These are phyloP conservation scores for Schizaphis graminum DNA, from an alignment of 2,888 invertebrate species.

Conservation along the genomic window DNA sequence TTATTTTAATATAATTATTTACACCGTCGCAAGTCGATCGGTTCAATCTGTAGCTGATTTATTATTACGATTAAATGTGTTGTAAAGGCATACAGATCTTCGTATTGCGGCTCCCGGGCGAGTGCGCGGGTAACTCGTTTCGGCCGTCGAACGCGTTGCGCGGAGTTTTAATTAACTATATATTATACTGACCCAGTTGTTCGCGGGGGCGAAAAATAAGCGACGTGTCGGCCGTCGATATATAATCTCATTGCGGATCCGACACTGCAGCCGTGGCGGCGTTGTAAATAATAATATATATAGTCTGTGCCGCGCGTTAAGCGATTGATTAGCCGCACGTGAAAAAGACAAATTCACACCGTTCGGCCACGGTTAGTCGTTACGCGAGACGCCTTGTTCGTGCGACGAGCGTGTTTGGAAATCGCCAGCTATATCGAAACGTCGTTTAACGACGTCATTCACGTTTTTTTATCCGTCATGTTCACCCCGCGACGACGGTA, in stretches of 20 bases:
- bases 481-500: not conserved
- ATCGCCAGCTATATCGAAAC: not conserved
- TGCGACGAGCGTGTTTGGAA: not conserved
- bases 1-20: not conserved
- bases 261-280: not conserved
- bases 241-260: not conserved
- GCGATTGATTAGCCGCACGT: not conserved
- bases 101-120: not conserved
- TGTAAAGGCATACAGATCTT: not conserved
- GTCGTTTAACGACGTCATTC: not conserved
- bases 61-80: not conserved
- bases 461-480: not conserved
- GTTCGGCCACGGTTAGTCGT: not conserved
- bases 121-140: not conserved
- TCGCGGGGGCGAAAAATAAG: not conserved
- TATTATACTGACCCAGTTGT: not conserved
- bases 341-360: not conserved
- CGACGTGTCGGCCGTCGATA: not conserved
- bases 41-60: not conserved
- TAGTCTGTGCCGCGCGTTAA: not conserved
- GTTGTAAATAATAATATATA: no score
- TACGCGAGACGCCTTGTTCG: not conserved
- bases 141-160: not conserved
- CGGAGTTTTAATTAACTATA: not conserved
- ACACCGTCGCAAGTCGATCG: not conserved